Conservation (phyloP, 2,113 vertebrate species). For the Gnathonemus echidnorhynchus region DNA sequence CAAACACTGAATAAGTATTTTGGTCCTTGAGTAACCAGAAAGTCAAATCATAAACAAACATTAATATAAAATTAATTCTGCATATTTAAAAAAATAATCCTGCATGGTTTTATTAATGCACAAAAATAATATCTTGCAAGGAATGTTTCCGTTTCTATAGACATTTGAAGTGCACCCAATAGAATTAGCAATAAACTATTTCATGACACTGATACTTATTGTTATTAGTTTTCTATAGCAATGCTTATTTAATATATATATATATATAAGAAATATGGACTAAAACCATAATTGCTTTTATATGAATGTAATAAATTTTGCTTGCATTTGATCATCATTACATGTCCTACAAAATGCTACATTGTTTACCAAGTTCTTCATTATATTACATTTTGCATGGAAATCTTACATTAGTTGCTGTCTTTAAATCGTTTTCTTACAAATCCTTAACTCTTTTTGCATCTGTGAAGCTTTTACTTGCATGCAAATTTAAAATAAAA, state of each 20-base stretch:
- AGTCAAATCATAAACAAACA: not conserved
- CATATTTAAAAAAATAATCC: not conserved
- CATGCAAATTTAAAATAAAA: not conserved
- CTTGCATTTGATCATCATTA: not conserved
- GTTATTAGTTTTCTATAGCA: not conserved
- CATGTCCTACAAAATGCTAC: not conserved
- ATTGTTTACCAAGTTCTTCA: not conserved
- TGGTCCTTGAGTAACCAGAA: not conserved
- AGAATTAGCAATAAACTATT: not conserved
- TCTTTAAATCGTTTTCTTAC: not conserved
- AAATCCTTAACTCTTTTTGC: not conserved
- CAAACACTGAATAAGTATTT: not conserved
- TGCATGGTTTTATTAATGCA: not conserved
- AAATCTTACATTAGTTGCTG: not conserved
- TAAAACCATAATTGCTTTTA: not conserved
- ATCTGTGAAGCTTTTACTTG: not conserved
- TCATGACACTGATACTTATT: not conserved
- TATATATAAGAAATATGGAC: not conserved
- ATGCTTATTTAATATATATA: not conserved
- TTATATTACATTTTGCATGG: not conserved
- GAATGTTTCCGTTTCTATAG: not conserved
- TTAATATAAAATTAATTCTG: not conserved
- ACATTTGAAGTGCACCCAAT: not conserved
- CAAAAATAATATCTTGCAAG: not conserved
- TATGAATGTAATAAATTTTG: not conserved